Conservation (phyloP, 2,797 vertebrate species). For the Gorsachius magnificus region DNA sequence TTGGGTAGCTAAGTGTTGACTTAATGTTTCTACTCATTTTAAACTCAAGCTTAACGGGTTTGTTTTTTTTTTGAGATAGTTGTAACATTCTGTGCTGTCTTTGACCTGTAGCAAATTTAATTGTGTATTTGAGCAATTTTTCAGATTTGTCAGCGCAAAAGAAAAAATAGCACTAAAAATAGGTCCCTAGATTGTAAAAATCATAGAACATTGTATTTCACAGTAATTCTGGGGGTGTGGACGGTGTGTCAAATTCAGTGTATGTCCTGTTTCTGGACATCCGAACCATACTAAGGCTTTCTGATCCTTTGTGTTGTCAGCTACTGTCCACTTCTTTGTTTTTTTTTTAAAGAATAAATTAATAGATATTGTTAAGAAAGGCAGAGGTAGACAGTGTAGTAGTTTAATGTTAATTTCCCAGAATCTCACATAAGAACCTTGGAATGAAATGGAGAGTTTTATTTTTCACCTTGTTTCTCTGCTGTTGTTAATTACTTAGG, state of each 20-base stretch:
- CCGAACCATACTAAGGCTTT: not conserved
- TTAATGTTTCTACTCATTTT: not conserved
- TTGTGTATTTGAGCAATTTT: constrained; percentile 17
- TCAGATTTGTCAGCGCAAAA: not conserved
- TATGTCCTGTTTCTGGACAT: not conserved
- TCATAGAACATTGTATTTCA: not conserved
- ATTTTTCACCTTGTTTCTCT: not conserved
- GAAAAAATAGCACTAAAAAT: not conserved
- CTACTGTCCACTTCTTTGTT: not conserved
- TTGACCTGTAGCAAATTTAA: constrained; percentile 20
- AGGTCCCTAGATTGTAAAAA: not conserved
- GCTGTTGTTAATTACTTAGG: not conserved
- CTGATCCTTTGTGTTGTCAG: not conserved
- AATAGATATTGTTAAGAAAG: not conserved
- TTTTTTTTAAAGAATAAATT: not conserved
- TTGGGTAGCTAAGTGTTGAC: not conserved
- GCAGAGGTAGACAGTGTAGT: not conserved
- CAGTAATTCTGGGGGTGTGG: not conserved
- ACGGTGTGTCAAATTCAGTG: not conserved
- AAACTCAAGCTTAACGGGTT: not conserved
- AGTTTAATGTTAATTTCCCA: not conserved
- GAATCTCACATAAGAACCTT: not conserved
- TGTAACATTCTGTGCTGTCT: not conserved
- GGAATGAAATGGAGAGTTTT: not conserved
- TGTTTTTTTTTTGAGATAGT: not conserved